Evolutionary conservation across 2,888 invertebrate species (phyloP).

Genomic region (Agrochola lota): DNA sequence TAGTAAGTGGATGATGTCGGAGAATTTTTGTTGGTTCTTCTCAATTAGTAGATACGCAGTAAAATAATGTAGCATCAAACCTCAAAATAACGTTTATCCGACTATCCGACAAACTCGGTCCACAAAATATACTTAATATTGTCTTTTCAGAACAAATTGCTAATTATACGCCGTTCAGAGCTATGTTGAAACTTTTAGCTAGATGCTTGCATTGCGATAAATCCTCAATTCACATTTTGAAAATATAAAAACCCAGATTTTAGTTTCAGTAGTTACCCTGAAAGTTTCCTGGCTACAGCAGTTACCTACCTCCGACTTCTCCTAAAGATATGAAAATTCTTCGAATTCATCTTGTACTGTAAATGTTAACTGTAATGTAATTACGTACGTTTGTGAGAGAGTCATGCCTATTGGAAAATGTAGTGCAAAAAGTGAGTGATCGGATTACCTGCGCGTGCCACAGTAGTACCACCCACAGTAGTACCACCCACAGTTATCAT

Average conservation of each 20-base stretch:
- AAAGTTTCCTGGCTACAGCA: background rate
- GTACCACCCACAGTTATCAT: background rate
- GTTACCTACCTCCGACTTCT: background rate
- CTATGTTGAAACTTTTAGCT: background rate
- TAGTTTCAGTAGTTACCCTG: background rate
- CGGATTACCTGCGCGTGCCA: background rate
- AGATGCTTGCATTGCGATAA: too few species aligned
- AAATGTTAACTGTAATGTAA: conserved; percentile 4
- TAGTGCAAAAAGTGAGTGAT: conserved; percentile 1
- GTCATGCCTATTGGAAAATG: conserved; percentile 6
- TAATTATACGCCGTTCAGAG: background rate
- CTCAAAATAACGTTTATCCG: background rate
- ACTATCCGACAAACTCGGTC: background rate
- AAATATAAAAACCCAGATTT: background rate
- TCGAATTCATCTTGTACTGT: background rate
- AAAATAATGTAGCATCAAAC: background rate
- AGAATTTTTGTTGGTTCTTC: background rate
- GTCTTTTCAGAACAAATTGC: background rate
- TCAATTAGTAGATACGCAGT: background rate
- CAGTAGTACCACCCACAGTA: background rate
- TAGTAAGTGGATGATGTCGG: background rate
- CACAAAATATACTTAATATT: background rate
- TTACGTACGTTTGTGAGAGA: background rate
- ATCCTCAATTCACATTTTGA: background rate
- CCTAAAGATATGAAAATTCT: background rate